phyloP scores from a whole-genome alignment of 2,888 invertebrate species.

The Tribolium freemani region DNA sequence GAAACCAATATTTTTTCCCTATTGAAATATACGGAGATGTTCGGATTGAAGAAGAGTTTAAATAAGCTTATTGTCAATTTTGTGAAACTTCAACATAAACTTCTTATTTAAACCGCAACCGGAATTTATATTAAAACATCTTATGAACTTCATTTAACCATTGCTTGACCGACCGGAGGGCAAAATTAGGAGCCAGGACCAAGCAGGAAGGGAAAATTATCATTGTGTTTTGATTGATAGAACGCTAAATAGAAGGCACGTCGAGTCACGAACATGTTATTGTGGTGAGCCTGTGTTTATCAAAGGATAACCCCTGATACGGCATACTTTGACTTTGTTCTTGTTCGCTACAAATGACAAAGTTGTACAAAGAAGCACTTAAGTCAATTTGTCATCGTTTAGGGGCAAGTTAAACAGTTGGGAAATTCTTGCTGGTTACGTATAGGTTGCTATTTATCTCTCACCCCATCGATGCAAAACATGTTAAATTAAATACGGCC shows the following conservation, averaged over 20 bases:
- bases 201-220: slow-evolving; percentile 17
- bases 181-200: neutral
- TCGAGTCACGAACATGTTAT: slow-evolving; percentile 40
- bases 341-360: slow-evolving; percentile 11
- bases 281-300: slow-evolving; percentile 23
- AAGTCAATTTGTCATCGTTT: slow-evolving; percentile 31
- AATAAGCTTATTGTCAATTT: slow-evolving; percentile 46
- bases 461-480: slow-evolving; percentile 38
- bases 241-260: slow-evolving; percentile 41
- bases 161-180: neutral
- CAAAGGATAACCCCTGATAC: slow-evolving; percentile 21
- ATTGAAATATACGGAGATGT: slow-evolving; percentile 47
- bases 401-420: neutral
- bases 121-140: slow-evolving; percentile 41
- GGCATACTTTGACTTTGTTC: slow-evolving; percentile 16
- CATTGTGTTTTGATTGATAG: slow-evolving; percentile 39
- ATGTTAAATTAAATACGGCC: slow-evolving; percentile 35
- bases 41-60: slow-evolving; percentile 38
- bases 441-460: slow-evolving; percentile 26
- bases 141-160: neutral
- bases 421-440: neutral
- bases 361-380: slow-evolving; percentile 28
- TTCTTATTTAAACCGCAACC: slow-evolving; percentile 28
- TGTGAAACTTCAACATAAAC: slow-evolving; percentile 35
- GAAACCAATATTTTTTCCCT: slow-evolving; percentile 52